These are phyloP conservation scores for Leptestheria dahalacensis DNA, from an alignment of 1,140 invertebrate genomes.

Conservation along the genomic window DNA sequence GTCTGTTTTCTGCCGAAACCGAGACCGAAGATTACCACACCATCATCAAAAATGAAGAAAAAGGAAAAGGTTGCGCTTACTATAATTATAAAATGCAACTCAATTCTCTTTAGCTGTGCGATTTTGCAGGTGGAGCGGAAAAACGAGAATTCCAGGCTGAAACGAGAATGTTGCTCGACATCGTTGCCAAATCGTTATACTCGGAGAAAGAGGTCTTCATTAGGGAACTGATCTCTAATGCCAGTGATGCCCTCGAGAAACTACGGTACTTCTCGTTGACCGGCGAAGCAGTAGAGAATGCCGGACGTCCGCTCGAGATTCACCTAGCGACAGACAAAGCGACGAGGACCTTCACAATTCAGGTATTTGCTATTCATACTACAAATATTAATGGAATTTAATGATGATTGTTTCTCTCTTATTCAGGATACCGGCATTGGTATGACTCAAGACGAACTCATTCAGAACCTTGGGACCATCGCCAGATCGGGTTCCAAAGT, in stretches of 20 bases:
- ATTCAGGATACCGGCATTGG: slow-evolving; percentile 76
- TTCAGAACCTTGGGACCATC: slow-evolving; percentile 84
- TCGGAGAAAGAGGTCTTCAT: slow-evolving; percentile 97
- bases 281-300: slow-evolving; percentile 22
- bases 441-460: slow-evolving; percentile 82
- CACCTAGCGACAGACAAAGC: slow-evolving; percentile 78
- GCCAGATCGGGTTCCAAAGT: slow-evolving; percentile 89
- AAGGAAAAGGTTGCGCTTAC: slow-evolving; percentile 20
- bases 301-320: slow-evolving; percentile 52
- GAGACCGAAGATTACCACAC: slow-evolving; percentile 23
- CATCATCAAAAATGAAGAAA: slow-evolving; percentile 27
- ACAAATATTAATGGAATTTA: not conserved
- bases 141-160: slow-evolving; percentile 83
- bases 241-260: slow-evolving; percentile 92
- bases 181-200: slow-evolving; percentile 92
- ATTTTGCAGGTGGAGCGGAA: slow-evolving; percentile 18
- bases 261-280: slow-evolving; percentile 56
- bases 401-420: slow-evolving; percentile 4
- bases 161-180: slow-evolving; percentile 85
- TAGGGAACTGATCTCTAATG: slow-evolving; percentile 88
- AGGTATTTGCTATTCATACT: slow-evolving; percentile 36
- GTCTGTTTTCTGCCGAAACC: not conserved
- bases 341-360: slow-evolving; percentile 66
- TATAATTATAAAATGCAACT: not conserved
- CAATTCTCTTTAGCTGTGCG: slow-evolving; percentile 5